Evolutionary conservation across 1,140 invertebrate genomes (phyloP), one percentile per base, ranked within the genome.

Genomic region (Pantala flavescens): DNA sequence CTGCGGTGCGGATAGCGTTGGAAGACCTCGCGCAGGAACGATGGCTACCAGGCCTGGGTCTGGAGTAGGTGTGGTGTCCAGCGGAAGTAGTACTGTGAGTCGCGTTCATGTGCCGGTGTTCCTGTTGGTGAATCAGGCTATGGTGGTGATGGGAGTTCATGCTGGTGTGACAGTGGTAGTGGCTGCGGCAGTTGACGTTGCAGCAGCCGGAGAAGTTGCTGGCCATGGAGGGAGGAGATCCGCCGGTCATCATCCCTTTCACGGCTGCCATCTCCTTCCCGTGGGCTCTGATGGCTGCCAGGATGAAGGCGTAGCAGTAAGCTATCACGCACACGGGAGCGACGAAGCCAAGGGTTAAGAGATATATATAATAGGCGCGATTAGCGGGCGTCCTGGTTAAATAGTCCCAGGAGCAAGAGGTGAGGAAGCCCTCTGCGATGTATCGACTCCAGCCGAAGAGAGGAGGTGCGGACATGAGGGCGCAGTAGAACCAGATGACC

Each of bases 361-460:
- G 81, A 76, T 85, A 85, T 16, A 85, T 77, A 71, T 85, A 85
- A 78, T 84, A 87, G 16, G 83, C 78, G 24, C 82, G 78, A 75
- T 85, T 85, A 43, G 78, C 77, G 0, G 77, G 24, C 7, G 81
- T 82, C 43, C 80, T 79, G 7, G 83, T 84, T 24, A 84, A 79
- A 79, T 87, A 88, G 78, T 88, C 86, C 80, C 86, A 86, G 0
- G 86, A 86, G 74, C 86, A 88, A 0, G 85, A 85, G 0, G 85
- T 87, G 42, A 83, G 81, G 14, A 87, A 82, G 10, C 84, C 83
- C 79, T 87, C 86, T 0, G 82, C 79, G 0, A 85, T 81, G 78
- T 87, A 88, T 2, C 81, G 76, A 5, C 86, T 83, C 82, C 85
- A 87, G 12, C 86, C 86, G 73, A 87, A 84, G 16, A 87, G 80